Conservation (phyloP, 2,113 vertebrate genomes). For the Melanostigma gelatinosum region DNA sequence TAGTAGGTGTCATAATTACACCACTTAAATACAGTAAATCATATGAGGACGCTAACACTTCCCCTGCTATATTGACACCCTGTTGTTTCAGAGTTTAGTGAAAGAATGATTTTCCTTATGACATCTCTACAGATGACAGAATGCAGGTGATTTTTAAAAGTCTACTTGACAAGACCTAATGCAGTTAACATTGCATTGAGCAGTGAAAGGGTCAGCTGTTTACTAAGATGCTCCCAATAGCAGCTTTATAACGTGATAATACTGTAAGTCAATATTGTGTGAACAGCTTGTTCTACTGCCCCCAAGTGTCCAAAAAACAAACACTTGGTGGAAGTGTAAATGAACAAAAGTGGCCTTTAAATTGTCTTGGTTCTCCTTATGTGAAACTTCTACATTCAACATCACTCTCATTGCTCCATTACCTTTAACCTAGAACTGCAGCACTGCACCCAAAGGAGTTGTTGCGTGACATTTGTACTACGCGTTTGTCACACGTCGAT, state of each 20-base stretch:
- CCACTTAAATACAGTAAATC: neutral
- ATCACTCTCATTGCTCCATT: neutral
- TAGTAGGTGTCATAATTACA: neutral
- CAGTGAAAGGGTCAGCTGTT: neutral
- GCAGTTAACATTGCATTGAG: neutral
- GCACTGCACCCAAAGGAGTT: neutral
- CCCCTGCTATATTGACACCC: neutral
- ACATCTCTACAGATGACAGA: neutral
- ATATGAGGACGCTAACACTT: neutral
- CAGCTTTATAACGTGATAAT: neutral
- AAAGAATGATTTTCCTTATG: neutral
- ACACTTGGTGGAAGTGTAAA: neutral
- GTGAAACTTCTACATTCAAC: neutral
- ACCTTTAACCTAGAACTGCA: neutral
- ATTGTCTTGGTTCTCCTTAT: neutral
- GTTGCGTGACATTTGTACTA: neutral
- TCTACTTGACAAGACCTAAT: neutral
- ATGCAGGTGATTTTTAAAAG: neutral
- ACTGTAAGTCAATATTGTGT: neutral
- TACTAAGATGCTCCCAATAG: neutral
- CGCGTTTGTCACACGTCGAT: neutral
- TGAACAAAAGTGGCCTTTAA: neutral
- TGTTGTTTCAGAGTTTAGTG: neutral
- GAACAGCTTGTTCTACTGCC: neutral
- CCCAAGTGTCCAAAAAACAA: neutral